Conservation (phyloP, 2,888 invertebrate genomes). For the Ichneumoninae sp. region DNA sequence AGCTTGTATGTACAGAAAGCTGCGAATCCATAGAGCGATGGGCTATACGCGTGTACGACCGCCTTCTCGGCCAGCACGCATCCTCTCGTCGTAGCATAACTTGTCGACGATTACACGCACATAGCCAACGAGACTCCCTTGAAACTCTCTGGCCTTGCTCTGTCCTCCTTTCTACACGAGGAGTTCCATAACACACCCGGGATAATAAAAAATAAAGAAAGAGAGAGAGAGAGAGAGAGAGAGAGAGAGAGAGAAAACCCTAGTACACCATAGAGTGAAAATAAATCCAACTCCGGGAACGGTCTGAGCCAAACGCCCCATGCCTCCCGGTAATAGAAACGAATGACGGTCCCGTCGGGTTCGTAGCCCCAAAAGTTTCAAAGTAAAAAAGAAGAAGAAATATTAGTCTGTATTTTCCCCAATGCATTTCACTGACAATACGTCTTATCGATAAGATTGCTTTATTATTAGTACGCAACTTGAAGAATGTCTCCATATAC, state of each 20-base stretch:
- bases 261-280: conserved; percentile 82
- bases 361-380: conserved; percentile 16
- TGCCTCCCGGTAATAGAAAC: conserved; percentile 77
- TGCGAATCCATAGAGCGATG: conserved; percentile 52
- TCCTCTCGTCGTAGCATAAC: conserved; percentile 47
- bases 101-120: conserved; percentile 59
- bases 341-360: conserved; percentile 71
- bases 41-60: conserved; percentile 54
- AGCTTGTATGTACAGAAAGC: conserved; percentile 33
- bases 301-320: conserved; percentile 66
- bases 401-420: not conserved
- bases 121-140: conserved; percentile 25
- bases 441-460: not conserved
- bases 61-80: conserved; percentile 41
- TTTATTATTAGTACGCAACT: not conserved
- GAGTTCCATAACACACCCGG: conserved; percentile 75
- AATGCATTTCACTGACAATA: not conserved
- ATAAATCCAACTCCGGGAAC: conserved; percentile 81
- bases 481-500: not conserved
- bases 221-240: conserved; percentile 78
- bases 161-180: conserved; percentile 49
- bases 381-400: conserved; percentile 21
- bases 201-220: conserved; percentile 82
- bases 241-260: conserved; percentile 33
- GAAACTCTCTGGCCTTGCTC: not conserved